A percentile compares a stretch with the other conserved stretches of the same genome.
phyloP scores from a whole-genome alignment of 2,113 vertebrate genomes.

The Mus spicilegus region DNA sequence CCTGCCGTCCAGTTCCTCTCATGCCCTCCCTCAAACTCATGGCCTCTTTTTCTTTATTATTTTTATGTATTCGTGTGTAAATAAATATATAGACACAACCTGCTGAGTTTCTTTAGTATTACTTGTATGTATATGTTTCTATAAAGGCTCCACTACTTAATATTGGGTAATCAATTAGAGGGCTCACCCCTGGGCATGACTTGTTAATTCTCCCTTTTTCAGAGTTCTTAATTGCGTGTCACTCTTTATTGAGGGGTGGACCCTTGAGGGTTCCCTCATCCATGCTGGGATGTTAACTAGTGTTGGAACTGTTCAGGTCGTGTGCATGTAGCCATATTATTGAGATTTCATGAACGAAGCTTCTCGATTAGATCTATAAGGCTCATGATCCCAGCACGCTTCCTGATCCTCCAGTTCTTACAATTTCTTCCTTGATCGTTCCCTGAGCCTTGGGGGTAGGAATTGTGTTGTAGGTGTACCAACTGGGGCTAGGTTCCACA shows the following conservation, averaged over 20 bases:
- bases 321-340: not conserved
- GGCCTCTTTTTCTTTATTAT: not conserved
- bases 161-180: not conserved
- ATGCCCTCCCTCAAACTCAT: not conserved
- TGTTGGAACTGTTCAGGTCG: not conserved
- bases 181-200: not conserved
- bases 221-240: not conserved
- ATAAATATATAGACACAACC: not conserved
- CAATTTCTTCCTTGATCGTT: not conserved
- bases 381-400: not conserved
- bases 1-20: not conserved
- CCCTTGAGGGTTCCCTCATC: not conserved
- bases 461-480: not conserved
- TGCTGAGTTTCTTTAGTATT: not conserved
- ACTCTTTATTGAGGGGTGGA: not conserved
- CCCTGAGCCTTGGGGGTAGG: not conserved
- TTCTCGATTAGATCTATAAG: too few species aligned
- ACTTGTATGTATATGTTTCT: not conserved
- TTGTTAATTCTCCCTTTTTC: not conserved
- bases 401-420: not conserved
- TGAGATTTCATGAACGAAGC: too few species aligned
- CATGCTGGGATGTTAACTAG: not conserved
- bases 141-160: not conserved
- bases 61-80: not conserved
- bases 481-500: not conserved